A percentile compares a stretch with the other conserved stretches of the same genome.
Evolutionary conservation across 2,113 vertebrate species (phyloP).

Genomic region (Ctenomys sociabilis): DNA sequence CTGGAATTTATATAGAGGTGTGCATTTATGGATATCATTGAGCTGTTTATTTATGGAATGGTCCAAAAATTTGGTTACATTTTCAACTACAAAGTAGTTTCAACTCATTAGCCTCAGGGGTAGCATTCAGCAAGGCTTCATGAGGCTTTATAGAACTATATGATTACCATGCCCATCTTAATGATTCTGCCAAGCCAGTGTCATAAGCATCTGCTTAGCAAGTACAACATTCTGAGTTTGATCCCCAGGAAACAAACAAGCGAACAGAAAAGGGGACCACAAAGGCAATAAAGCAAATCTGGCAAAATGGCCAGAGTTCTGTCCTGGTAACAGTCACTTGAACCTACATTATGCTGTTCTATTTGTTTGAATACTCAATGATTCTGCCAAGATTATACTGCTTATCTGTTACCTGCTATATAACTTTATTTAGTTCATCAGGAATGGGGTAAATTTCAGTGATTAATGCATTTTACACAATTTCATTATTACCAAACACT

Average conservation of each 20-base stretch:
- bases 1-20: constrained; percentile 19
- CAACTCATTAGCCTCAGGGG: neutral
- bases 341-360: too few species aligned
- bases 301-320: too few species aligned
- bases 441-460: constrained; percentile 45
- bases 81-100: neutral
- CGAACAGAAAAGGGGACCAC: too few species aligned
- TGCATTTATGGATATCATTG: neutral
- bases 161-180: neutral
- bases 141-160: neutral
- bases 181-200: neutral
- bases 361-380: neutral
- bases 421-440: constrained; percentile 13
- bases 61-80: constrained; percentile 25
- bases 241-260: too few species aligned
- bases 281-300: too few species aligned
- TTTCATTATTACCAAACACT: neutral
- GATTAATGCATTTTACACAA: constrained; percentile 29
- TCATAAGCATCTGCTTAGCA: too few species aligned
- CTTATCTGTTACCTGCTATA: neutral
- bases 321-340: too few species aligned
- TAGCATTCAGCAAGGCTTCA: neutral
- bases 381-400: constrained; percentile 6
- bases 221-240: too few species aligned
- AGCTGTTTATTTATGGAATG: constrained; percentile 24